phyloP scores from a whole-genome alignment of 1,140 invertebrate species.

The Achroia grisella region DNA sequence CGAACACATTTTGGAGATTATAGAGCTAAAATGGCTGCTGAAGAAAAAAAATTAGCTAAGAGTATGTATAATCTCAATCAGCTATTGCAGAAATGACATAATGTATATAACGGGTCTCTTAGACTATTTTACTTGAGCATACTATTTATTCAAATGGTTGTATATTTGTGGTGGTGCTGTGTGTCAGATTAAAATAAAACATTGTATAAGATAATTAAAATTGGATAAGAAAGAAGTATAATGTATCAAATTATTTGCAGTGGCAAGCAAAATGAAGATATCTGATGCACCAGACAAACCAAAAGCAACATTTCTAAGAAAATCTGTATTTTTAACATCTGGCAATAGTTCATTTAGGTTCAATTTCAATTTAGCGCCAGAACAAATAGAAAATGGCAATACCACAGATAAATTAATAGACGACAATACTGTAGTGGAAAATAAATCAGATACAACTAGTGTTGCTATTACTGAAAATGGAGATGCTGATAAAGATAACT shows the following conservation, averaged over 20 bases:
- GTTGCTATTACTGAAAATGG: conserved; percentile 14
- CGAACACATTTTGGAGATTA: conserved; percentile 83
- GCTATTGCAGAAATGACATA: background rate
- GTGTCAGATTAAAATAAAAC: background rate
- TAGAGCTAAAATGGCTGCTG: conserved; percentile 81
- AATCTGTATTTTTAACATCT: conserved; percentile 53
- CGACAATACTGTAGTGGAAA: conserved; percentile 12
- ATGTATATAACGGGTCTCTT: background rate
- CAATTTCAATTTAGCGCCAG: conserved; percentile 47
- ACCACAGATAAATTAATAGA: conserved; percentile 3
- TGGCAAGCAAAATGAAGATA: conserved; percentile 68
- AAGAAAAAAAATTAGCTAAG: conserved; percentile 78
- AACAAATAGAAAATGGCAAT: conserved; percentile 20
- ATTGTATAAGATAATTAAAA: too few species aligned
- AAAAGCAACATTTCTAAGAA: conserved; percentile 63
- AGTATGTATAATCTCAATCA: conserved; percentile 30
- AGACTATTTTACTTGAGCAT: conserved; percentile 2
- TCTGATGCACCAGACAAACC: conserved; percentile 47
- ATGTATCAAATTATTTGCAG: conserved; percentile 35
- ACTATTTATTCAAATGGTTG: background rate
- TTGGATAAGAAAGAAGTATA: background rate
- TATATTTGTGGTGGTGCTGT: background rate
- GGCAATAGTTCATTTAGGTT: conserved; percentile 57
- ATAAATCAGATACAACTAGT: conserved; percentile 13
- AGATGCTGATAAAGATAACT: conserved; percentile 7